phyloP scores from a whole-genome alignment of 2,888 invertebrate genomes.

The Caenorhabditis virilis region DNA sequence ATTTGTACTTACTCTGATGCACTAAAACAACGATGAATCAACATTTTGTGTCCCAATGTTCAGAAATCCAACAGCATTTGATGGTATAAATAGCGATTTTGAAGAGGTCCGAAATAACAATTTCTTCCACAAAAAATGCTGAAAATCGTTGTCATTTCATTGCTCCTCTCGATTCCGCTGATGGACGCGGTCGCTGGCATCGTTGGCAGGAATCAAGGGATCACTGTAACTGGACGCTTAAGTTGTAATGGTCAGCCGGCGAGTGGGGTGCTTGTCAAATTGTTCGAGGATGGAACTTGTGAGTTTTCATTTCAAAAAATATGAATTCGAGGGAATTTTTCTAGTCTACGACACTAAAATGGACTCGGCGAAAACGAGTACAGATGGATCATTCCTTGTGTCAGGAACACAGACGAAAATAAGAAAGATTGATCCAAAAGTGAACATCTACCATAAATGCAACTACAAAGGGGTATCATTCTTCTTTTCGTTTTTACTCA shows the following conservation, averaged over 20 bases:
- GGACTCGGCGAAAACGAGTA: constrained; percentile 54
- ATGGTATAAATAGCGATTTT: too few relatives aligned
- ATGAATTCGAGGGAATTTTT: constrained; percentile 5
- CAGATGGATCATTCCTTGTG: constrained; percentile 51
- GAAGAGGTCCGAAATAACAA: too few relatives aligned
- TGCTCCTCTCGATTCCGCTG: neutral
- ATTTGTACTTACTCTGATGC: too few relatives aligned
- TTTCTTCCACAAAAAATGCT: too few relatives aligned
- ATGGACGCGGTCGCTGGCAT: constrained; percentile 8
- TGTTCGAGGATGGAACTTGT: constrained; percentile 35
- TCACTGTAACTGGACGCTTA: constrained; percentile 20
- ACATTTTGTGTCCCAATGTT: too few relatives aligned
- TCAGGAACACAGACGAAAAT: constrained; percentile 42
- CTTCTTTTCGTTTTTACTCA: neutral
- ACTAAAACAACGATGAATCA: too few relatives aligned
- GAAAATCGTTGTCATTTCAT: neutral
- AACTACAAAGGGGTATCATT: constrained; percentile 24
- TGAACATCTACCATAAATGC: constrained; percentile 39
- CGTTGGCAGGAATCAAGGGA: constrained; percentile 17
- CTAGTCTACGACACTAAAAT: constrained; percentile 51
- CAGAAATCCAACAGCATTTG: too few relatives aligned
- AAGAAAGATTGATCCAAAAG: constrained; percentile 42
- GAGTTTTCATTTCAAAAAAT: constrained; percentile 1
- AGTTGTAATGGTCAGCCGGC: constrained; percentile 33
- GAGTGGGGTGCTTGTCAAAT: constrained; percentile 19